Conservation (phyloP, 2,888 invertebrate genomes). For the Thereva unica region DNA sequence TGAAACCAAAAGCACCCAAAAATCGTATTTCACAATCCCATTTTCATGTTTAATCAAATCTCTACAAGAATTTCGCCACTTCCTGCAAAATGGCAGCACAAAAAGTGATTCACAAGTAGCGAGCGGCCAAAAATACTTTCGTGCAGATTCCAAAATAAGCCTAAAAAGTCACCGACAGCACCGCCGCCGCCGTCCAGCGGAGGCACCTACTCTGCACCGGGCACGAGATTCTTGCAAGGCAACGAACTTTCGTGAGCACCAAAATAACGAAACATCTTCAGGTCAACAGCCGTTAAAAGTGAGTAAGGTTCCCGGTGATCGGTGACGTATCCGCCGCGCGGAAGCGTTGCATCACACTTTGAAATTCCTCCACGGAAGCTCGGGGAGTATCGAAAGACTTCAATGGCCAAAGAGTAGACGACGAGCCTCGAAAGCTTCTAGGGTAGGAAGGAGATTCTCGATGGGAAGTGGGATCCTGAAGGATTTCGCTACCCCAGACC, state of each 20-base stretch:
- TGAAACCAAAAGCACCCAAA: too few species aligned
- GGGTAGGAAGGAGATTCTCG: background rate
- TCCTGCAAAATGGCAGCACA: too few species aligned
- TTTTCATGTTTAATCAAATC: too few species aligned
- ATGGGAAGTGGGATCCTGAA: background rate
- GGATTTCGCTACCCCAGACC: background rate
- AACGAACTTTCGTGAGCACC: slow-evolving; percentile 38
- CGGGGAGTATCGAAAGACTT: slow-evolving; percentile 35
- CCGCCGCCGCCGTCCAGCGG: too few species aligned
- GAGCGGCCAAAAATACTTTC: too few species aligned
- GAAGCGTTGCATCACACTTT: slow-evolving; percentile 9
- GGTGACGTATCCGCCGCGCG: slow-evolving; percentile 33
- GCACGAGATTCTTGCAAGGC: slow-evolving; percentile 1
- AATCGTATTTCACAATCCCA: too few species aligned
- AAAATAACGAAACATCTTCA: slow-evolving; percentile 35
- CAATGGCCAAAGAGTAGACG: slow-evolving; percentile 3
- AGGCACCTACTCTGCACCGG: too few species aligned
- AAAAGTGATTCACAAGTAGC: too few species aligned
- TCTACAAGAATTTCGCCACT: too few species aligned
- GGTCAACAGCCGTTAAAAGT: slow-evolving; percentile 42
- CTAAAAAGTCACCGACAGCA: too few species aligned
- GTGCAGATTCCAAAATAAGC: too few species aligned
- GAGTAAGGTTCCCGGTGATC: slow-evolving; percentile 36
- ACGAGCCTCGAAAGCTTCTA: slow-evolving; percentile 23
- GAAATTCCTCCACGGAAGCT: slow-evolving; percentile 6